phyloP scores from a whole-genome alignment of 2,797 vertebrate genomes.

The Scomberomorus guttatus region DNA sequence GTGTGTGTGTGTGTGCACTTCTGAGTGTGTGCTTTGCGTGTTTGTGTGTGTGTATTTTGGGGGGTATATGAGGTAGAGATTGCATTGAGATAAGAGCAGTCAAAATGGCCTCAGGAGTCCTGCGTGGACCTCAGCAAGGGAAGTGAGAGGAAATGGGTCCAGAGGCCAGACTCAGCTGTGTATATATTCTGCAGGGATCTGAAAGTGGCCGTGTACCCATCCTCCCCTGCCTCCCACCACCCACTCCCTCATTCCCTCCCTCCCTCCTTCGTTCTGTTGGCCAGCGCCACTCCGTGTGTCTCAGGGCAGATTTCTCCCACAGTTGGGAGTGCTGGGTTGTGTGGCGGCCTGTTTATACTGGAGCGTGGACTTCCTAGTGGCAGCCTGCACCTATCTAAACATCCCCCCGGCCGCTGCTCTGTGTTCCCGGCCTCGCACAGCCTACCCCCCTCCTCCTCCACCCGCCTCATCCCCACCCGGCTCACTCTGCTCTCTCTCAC shows the following conservation, averaged over 20 bases:
- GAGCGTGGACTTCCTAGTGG: constrained; percentile 91
- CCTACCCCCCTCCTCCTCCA: constrained; percentile 35
- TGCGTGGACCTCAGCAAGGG: constrained; percentile 47
- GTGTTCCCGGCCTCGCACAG: constrained; percentile 85
- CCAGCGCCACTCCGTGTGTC: constrained; percentile 80
- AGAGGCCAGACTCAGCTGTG: constrained; percentile 85
- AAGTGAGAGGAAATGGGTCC: constrained; percentile 78
- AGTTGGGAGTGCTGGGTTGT: constrained; percentile 88
- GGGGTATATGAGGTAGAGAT: constrained; percentile 67
- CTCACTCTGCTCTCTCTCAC: constrained; percentile 67
- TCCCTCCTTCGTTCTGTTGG: constrained; percentile 81
- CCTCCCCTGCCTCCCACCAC: constrained; percentile 75
- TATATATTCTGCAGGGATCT: constrained; percentile 85
- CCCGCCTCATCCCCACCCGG: constrained; percentile 58
- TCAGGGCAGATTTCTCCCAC: constrained; percentile 90
- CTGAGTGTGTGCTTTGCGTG: constrained; percentile 30
- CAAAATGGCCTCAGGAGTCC: constrained; percentile 75
- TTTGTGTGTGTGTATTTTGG: constrained; percentile 43
- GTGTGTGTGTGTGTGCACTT: neutral
- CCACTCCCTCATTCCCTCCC: constrained; percentile 69
- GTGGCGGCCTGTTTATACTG: constrained; percentile 91
- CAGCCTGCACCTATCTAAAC: constrained; percentile 92
- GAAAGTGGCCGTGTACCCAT: constrained; percentile 86
- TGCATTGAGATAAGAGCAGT: constrained; percentile 71
- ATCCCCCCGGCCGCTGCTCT: constrained; percentile 87